phyloP scores from a whole-genome alignment of 1,140 invertebrate genomes.

The Ceratitis capitata region DNA sequence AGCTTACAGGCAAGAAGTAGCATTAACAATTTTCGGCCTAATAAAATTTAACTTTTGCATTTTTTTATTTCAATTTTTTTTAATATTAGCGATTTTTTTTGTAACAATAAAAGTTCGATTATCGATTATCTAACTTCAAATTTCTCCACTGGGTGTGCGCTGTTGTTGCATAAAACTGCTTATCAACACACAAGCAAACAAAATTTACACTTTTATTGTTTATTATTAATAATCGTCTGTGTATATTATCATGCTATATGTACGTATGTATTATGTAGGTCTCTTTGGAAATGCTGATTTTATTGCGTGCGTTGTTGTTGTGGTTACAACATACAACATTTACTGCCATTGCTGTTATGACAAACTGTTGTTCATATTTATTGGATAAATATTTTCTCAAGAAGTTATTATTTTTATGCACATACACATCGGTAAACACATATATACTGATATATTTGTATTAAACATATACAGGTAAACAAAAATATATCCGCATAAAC shows the following conservation, averaged over 20 bases:
- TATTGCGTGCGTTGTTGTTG: background rate
- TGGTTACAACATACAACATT: background rate
- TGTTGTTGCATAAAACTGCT: background rate
- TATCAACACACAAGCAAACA: background rate
- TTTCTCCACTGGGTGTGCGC: background rate
- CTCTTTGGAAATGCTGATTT: background rate
- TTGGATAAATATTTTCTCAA: slow-evolving; percentile 14
- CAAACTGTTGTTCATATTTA: slow-evolving; percentile 7
- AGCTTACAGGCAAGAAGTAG: too few species aligned
- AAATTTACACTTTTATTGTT: background rate
- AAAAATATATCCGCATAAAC: background rate
- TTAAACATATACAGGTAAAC: background rate
- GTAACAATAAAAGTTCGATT: too few species aligned
- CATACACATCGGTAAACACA: background rate
- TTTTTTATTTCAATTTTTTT: too few species aligned
- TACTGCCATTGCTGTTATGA: background rate
- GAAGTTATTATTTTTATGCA: slow-evolving; percentile 8
- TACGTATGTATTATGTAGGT: background rate
- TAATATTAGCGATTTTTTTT: too few species aligned
- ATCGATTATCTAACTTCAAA: too few species aligned
- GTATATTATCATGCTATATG: background rate
- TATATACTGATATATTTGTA: background rate
- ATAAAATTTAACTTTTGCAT: too few species aligned
- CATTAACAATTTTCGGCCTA: too few species aligned
- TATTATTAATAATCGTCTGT: background rate